Base-by-base conservation (phyloP, 2,113 vertebrate genomes). In the Corythornis madagascariensis region DNA sequence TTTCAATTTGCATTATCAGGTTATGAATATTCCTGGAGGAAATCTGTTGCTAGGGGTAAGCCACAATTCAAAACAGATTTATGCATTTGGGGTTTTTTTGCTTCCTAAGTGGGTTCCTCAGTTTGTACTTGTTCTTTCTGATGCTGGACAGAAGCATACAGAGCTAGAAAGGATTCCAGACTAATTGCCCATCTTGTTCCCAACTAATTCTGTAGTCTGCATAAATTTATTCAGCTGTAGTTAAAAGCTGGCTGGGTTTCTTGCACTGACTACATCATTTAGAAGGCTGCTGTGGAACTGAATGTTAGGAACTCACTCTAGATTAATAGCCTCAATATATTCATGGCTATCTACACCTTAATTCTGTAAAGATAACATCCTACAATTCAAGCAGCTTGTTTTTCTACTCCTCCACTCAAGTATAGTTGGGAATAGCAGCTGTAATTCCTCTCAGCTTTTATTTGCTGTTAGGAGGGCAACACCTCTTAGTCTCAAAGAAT, bases 11-110 rank as follows among this genome's bases (percentile, higher is more conserved):
- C 38, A 9, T 69, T 74, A 78, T 86, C 80, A 40, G 81, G 93
- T 77, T 94, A 28, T 92, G 72, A 88, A 57, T 95, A 82, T 91
- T 94, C 29, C 78, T 67, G 16, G 66, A 90, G 84, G 74, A 66
- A 95, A 77, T 10, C 80, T 92, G 11, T 94, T 94, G 77, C 40
- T 80, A 69, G 40, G 50, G 79, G 38, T 88, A 83, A 71, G 16
- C 17, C 26, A 33, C 66, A 74, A 42, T 71, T 88, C 60, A 78
- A 86, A 90, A 65, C 16, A 56, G 31, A 60, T 52, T 28, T 55
- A 9, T 81, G 6, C 38, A 38, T 38, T 38, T 38, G 38, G 38
- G 38, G 38, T 53, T 92, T 93, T 92, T 77, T 92, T 86, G 72
- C n/a, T 70, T 74, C 28, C n/a, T 2, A 75, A 19, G 16, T 91